Conservation (phyloP, 2,797 vertebrate species). For the Esox lucius region DNA sequence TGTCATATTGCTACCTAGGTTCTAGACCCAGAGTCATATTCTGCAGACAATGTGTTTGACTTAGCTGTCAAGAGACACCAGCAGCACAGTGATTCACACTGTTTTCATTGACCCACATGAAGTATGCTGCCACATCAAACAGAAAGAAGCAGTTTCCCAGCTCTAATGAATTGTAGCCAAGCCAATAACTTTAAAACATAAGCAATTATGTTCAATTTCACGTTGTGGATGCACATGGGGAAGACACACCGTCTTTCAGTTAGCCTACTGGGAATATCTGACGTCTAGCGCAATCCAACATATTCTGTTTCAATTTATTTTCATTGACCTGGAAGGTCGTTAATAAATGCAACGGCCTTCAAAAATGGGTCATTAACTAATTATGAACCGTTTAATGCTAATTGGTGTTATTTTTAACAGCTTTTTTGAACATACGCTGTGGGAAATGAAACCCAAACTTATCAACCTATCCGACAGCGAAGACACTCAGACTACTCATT, state of each 20-base stretch:
- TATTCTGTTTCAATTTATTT: neutral
- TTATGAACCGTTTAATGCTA: slow-evolving; percentile 2
- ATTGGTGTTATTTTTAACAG: neutral
- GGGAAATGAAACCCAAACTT: slow-evolving; percentile 3
- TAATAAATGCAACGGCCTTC: neutral
- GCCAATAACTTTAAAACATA: slow-evolving; percentile 24
- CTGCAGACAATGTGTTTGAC: slow-evolving; percentile 62
- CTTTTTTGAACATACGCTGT: neutral
- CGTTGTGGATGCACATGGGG: no score
- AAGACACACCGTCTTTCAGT: neutral
- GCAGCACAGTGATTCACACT: slow-evolving; percentile 55
- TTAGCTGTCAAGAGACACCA: slow-evolving; percentile 51
- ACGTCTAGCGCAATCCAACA: no score
- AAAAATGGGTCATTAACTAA: neutral
- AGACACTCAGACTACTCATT: neutral
- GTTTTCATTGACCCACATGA: slow-evolving; percentile 70
- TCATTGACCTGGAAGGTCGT: neutral
- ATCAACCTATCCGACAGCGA: neutral
- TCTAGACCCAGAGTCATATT: slow-evolving; percentile 63
- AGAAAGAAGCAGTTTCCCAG: slow-evolving; percentile 56
- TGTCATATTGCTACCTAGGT: slow-evolving; percentile 48
- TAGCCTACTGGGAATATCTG: neutral
- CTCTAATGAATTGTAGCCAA: slow-evolving; percentile 58
- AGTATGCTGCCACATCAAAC: slow-evolving; percentile 55
- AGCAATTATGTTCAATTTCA: neutral